These are phyloP conservation scores for Morpho achilles DNA, from an alignment of 2,888 invertebrate species.

Conservation along the genomic window DNA sequence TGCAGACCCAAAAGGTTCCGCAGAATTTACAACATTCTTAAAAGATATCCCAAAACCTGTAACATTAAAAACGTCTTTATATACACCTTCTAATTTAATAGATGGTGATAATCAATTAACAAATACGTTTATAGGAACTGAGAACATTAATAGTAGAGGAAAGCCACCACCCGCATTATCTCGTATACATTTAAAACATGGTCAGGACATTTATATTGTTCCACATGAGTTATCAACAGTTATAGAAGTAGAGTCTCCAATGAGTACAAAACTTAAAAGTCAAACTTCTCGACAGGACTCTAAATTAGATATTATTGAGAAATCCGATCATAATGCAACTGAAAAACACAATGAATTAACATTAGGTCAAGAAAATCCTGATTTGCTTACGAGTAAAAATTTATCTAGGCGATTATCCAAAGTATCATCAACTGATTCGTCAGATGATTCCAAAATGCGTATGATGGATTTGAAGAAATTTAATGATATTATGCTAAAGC, in stretches of 20 bases:
- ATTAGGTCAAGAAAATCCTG: slow-evolving; percentile 35
- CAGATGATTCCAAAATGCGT: slow-evolving; percentile 57
- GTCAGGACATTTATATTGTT: slow-evolving; percentile 45
- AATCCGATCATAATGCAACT: slow-evolving; percentile 26
- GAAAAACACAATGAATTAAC: slow-evolving; percentile 6
- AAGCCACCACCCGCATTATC: slow-evolving; percentile 68
- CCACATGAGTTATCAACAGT: slow-evolving; percentile 84
- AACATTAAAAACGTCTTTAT: slow-evolving; percentile 31
- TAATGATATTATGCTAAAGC: slow-evolving; percentile 70
- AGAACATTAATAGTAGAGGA: slow-evolving; percentile 38
- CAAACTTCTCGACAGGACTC: slow-evolving; percentile 42
- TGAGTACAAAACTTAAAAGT: slow-evolving; percentile 68
- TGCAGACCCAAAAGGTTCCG: slow-evolving; percentile 21
- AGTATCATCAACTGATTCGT: slow-evolving; percentile 40
- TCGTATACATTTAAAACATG: slow-evolving; percentile 55
- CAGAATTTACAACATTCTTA: slow-evolving; percentile 47
- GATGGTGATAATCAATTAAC: slow-evolving; percentile 23
- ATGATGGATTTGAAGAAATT: slow-evolving; percentile 70
- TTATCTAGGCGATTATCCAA: slow-evolving; percentile 22
- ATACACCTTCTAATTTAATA: slow-evolving; percentile 21
- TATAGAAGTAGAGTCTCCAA: slow-evolving; percentile 83
- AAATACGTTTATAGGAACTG: slow-evolving; percentile 14
- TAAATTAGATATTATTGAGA: slow-evolving; percentile 34
- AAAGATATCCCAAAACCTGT: slow-evolving; percentile 56
- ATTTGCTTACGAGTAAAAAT: slow-evolving; percentile 43